These are phyloP conservation scores for Tychaedon coryphoeus DNA, from an alignment of 2,113 vertebrate genomes.

Conservation along the genomic window DNA sequence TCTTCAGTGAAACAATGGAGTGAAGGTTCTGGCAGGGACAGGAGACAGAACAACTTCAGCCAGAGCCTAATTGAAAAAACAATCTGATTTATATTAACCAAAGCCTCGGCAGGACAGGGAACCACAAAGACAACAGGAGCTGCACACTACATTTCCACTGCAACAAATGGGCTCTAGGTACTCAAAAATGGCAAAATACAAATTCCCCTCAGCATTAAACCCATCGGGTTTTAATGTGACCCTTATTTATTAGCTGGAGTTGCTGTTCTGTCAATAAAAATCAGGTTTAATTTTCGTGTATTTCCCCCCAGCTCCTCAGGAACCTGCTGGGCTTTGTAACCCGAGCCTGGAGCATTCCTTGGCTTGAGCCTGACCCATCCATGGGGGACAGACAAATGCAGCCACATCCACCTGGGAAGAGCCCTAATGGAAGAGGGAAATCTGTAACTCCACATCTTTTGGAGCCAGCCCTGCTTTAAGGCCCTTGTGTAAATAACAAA, in stretches of 20 bases:
- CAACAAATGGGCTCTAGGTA: neutral
- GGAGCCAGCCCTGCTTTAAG: neutral
- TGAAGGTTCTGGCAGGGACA: neutral
- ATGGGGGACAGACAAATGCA: neutral
- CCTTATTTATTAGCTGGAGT: too few species aligned
- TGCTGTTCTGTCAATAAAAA: too few species aligned
- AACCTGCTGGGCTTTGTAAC: neutral
- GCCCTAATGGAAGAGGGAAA: neutral
- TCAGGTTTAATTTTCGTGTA: too few species aligned
- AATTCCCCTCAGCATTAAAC: too few species aligned
- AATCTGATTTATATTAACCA: neutral
- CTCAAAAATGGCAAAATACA: neutral
- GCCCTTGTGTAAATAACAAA: neutral
- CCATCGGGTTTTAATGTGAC: too few species aligned
- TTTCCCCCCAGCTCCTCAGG: too few species aligned
- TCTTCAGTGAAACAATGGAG: neutral
- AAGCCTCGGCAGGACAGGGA: neutral
- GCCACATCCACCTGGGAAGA: neutral
- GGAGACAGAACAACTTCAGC: conserved; percentile 23
- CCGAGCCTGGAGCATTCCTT: neutral
- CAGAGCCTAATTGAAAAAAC: conserved; percentile 17
- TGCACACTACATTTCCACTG: neutral
- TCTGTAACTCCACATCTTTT: neutral
- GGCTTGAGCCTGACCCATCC: neutral
- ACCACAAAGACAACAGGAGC: neutral